Base-by-base conservation (phyloP, 2,888 invertebrate genomes). In the Hydraecia micacea region DNA sequence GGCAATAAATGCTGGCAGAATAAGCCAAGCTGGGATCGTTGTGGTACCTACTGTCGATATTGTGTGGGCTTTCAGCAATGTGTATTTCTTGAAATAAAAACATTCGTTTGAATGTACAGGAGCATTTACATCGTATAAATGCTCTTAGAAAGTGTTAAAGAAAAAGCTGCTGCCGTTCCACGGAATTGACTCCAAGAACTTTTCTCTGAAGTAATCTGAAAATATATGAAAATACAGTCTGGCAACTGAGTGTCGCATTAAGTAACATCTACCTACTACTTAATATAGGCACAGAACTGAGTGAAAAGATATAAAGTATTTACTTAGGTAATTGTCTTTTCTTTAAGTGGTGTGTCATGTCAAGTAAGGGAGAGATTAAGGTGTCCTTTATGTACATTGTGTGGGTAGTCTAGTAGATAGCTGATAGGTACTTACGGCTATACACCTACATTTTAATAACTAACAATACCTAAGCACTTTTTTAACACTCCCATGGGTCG, bases 1-100 rank as follows among this genome's bases (percentile, higher is more conserved):
- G 91, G 88, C 93, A 91, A 93, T 93, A 93, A 92, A 93, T 92
- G 92, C 89, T 89, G 91, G 88, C 90, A 88, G 90, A 93, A 91
- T 92, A 91, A 91, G 92, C 92, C 91, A 86, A 89, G 88, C 91
- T 84, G 87, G 90, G 91, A 92, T 91, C 91, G 90, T 88, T 86
- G 87, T 87, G 87, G 89, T 91, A 87, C 88, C 86, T 85, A 89
- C 88, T 87, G 91, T 89, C 92, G 91, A 91, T 92, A 92, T 91
- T 90, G 87, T 88, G 88, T 87, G 85, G 70, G 84, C 81, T 89
- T 87, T 85, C 81, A 89, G 87, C 81, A 88, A 85, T 86, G 86
- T 85, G 76, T 86, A 84, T 88, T 86, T 84, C 75, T 83, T 86
- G 81, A 79, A 88, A 87, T 83, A 80, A 73, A 79, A 73, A 69